Base-by-base conservation (phyloP, 2,113 vertebrate genomes). In the Orcinus orca region DNA sequence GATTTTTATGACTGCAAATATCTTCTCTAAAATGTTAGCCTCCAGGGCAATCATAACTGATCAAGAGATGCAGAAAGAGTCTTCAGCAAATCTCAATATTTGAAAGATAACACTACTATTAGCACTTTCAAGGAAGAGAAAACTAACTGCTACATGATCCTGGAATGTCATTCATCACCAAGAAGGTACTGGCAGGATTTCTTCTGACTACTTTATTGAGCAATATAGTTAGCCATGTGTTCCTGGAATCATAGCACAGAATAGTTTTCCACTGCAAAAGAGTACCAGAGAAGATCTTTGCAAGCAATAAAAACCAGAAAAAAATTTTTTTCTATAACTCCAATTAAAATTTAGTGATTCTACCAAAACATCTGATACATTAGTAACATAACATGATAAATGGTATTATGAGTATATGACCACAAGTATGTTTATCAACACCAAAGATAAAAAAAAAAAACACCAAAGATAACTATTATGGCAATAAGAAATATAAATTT, bases 121-220 rank as follows among this genome's bases (percentile, higher is more conserved):
- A 92, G 93, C 92, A 98, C 92, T 95, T 90, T 93, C 89, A 97
- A 94, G 86, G 88, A 97, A 68, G 50, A 93, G 47, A 90, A 96
- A 97, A 98, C 74, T 86, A 94, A 95, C 79, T 71, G 53, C 50
- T 84, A 92, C 60, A 17, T 80, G 95, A 44, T 44, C 76, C 74
- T 97, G 71, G 95, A 95, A 93, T 96, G 89, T 77, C 96, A 96
- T 74, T 97, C 84, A 94, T 41, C 74, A 73, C 79, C 81, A 81
- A n/a, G 82, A 96, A 90, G 82, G 65, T 62, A 63, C 88, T 97
- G 96, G 89, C 88, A 97, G 50, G 38, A 74, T 55, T 95, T 94
- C 94, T 96, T 70, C 77, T 68, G 68, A 47, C 63, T 76, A 38
- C 93, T 88, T 95, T 94, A 92, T 15, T 93, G 82, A 98, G 95